Percentiles rank a stretch among this genome's conserved stretches.
phyloP scores from a whole-genome alignment of 1,140 invertebrate species.

The Drosophila albomicans region DNA sequence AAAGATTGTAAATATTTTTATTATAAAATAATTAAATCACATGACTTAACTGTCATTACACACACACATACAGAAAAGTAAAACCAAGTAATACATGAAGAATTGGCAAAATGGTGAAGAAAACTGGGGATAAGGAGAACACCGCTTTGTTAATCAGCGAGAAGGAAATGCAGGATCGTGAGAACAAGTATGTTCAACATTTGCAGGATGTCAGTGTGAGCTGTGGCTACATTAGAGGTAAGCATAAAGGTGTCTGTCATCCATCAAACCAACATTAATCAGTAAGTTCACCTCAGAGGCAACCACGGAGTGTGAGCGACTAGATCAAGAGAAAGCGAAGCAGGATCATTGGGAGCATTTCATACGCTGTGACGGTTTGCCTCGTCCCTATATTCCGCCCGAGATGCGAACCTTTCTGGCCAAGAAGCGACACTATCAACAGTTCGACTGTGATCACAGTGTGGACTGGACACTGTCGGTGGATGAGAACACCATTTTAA shows the following conservation, averaged over 20 bases:
- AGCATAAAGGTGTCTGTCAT: background rate
- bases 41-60: background rate
- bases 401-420: constrained; percentile 66
- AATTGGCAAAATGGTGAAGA: constrained; percentile 5
- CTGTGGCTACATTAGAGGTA: constrained; percentile 44
- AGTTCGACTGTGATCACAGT: constrained; percentile 14
- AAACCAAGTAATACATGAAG: background rate
- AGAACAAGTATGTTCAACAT: constrained; percentile 21
- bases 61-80: background rate
- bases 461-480: constrained; percentile 69
- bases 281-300: constrained; percentile 26
- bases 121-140: background rate
- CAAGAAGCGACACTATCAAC: constrained; percentile 49
- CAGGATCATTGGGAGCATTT: constrained; percentile 57
- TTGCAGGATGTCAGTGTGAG: constrained; percentile 45
- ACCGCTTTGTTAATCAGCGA: constrained; percentile 21
- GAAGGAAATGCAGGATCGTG: constrained; percentile 30
- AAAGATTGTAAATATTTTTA: too few relatives aligned
- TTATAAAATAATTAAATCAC: background rate
- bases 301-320: constrained; percentile 14
- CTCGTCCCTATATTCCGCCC: constrained; percentile 57
- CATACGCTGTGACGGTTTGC: constrained; percentile 67
- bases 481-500: constrained; percentile 61
- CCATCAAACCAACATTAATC: too few relatives aligned
- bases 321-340: constrained; percentile 13